Evolutionary conservation across 2,888 invertebrate species (phyloP).

Genomic region (Acronicta alni): DNA sequence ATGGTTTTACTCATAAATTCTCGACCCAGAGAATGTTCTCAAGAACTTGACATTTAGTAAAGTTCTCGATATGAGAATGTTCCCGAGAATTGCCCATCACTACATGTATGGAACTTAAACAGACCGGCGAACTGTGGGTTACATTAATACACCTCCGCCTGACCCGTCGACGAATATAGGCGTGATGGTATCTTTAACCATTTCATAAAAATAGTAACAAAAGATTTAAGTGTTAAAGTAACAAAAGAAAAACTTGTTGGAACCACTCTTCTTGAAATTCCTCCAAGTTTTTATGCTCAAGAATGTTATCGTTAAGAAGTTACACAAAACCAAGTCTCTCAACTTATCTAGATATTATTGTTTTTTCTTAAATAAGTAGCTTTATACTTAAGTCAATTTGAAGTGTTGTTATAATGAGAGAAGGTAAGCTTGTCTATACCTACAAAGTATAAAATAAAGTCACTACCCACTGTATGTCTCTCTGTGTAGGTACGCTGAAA

Average conservation of each 20-base stretch:
- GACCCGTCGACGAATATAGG: too few species aligned
- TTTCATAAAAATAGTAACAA: slow-evolving; percentile 44
- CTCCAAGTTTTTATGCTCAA: slow-evolving; percentile 56
- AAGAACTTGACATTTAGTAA: too few species aligned
- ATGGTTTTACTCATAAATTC: too few species aligned
- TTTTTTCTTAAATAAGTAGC: slow-evolving; percentile 8
- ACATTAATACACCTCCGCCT: too few species aligned
- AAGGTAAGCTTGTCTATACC: too few species aligned
- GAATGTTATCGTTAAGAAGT: slow-evolving; percentile 60
- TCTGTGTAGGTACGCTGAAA: too few species aligned
- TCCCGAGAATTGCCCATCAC: too few species aligned
- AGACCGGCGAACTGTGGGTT: too few species aligned
- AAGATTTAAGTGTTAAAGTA: slow-evolving; percentile 48
- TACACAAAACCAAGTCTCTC: slow-evolving; percentile 22
- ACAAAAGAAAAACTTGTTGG: slow-evolving; percentile 55
- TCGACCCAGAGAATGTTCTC: too few species aligned
- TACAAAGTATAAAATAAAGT: background rate
- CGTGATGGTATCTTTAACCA: slow-evolving; percentile 31
- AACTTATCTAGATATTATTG: slow-evolving; percentile 21
- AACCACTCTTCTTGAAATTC: slow-evolving; percentile 56
- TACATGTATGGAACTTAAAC: too few species aligned
- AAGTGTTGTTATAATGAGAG: background rate
- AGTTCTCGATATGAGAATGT: too few species aligned
- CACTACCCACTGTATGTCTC: too few species aligned
- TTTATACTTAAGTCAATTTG: slow-evolving; percentile 1